These are phyloP conservation scores for Axinella damicornis DNA, from an alignment of 37 sponge, comb jelly and placozoan genomes.

Conservation along the genomic window DNA sequence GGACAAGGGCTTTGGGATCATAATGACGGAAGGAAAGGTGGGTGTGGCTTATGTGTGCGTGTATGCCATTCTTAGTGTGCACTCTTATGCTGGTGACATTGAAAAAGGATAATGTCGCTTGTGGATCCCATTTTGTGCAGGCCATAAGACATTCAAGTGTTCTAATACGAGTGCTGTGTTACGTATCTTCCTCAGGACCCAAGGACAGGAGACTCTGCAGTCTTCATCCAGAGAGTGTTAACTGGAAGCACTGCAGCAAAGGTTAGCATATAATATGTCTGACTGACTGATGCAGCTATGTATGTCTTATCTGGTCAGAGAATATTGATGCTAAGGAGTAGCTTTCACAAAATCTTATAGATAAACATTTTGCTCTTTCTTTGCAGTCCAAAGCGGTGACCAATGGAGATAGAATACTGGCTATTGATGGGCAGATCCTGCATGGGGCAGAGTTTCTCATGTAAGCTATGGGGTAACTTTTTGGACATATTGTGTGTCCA, in stretches of 20 bases:
- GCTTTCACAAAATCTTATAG: background rate
- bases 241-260: constrained; percentile 56
- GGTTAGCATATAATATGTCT: background rate
- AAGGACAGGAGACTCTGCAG: constrained; percentile 15
- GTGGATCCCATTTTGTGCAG: too few species aligned
- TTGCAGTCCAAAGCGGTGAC: constrained; percentile 22
- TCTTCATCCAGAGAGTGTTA: constrained; percentile 45
- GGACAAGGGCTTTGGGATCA: constrained; percentile 71
- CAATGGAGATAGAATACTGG: constrained; percentile 54
- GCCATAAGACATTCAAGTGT: too few species aligned
- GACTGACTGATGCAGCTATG: background rate
- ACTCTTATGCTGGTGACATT: too few species aligned
- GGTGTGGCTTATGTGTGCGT: background rate
- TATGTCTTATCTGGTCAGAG: too few species aligned
- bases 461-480: constrained; percentile 44
- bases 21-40: constrained; percentile 64
- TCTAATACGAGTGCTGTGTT: too few species aligned
- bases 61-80: too few species aligned
- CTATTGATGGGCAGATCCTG: constrained; percentile 63
- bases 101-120: too few species aligned
- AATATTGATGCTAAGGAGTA: too few species aligned
- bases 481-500: too few species aligned
- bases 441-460: constrained; percentile 63
- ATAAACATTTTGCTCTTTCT: background rate
- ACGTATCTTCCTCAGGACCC: constrained; percentile 29